A percentile compares a stretch with the other conserved stretches of the same genome.
phyloP scores from a whole-genome alignment of 2,888 invertebrate species.

The Lissonota sp. region DNA sequence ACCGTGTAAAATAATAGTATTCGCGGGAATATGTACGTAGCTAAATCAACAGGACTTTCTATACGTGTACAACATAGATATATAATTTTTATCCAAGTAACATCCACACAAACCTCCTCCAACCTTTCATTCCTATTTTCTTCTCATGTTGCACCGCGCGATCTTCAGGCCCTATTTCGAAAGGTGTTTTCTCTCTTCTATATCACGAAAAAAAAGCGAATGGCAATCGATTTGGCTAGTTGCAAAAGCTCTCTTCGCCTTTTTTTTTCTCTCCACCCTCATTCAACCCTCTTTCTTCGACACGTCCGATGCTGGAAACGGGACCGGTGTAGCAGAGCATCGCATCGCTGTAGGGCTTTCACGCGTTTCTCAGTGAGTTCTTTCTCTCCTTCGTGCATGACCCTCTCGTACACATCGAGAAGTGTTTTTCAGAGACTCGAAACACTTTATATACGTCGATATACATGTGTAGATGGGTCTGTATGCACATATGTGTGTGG shows the following conservation, averaged over 20 bases:
- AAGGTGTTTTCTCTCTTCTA: slow-evolving; percentile 17
- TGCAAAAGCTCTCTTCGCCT: slow-evolving; percentile 5
- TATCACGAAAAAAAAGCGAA: slow-evolving; percentile 40
- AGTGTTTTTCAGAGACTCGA: slow-evolving; percentile 43
- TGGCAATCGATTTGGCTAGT: slow-evolving; percentile 53
- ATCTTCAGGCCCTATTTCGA: slow-evolving; percentile 20
- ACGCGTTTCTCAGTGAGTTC: slow-evolving; percentile 39
- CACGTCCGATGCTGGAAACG: slow-evolving; percentile 34
- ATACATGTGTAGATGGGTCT: too few species aligned
- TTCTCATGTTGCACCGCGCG: slow-evolving; percentile 2
- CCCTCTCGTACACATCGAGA: slow-evolving; percentile 18
- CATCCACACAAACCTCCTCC: slow-evolving; percentile 3
- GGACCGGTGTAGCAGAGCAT: slow-evolving; percentile 26
- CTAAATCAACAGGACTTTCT: too few species aligned
- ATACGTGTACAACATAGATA: neutral
- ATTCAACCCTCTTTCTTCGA: slow-evolving; percentile 46
- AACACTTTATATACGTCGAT: neutral
- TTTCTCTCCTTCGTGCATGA: slow-evolving; percentile 1
- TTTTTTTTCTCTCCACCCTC: neutral
- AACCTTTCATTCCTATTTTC: slow-evolving; percentile 6
- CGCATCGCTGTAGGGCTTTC: slow-evolving; percentile 5
- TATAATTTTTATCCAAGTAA: slow-evolving; percentile 24
- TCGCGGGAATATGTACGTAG: too few species aligned
- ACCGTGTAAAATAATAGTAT: neutral
- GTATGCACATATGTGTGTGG: neutral